Evolutionary conservation across 1,140 invertebrate species (phyloP).

Genomic region (Leptinotarsa undecemlineata): DNA sequence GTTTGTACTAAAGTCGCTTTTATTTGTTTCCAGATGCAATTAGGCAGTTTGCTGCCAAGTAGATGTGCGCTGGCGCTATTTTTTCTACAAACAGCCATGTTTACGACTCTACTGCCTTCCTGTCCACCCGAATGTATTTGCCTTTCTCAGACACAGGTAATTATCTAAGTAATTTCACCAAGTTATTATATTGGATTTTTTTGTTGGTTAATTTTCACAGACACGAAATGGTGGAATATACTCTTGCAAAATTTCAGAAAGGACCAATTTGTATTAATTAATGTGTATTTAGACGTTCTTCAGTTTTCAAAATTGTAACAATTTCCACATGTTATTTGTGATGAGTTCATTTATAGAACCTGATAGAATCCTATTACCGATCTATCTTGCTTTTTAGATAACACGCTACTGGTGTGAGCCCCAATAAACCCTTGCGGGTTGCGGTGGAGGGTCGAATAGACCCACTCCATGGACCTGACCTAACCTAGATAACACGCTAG

Average conservation of each 20-base stretch:
- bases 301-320: no score
- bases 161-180: neutral
- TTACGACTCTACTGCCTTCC: constrained; percentile 45
- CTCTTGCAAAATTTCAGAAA: neutral
- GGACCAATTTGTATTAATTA: neutral
- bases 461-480: no score
- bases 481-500: no score
- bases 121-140: constrained; percentile 80
- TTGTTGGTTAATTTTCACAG: neutral
- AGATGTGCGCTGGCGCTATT: constrained; percentile 44
- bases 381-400: no score
- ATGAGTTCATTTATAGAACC: no score
- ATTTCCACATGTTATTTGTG: no score
- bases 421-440: no score
- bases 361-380: no score
- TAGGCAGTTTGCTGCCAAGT: constrained; percentile 38
- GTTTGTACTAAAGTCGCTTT: neutral
- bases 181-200: neutral
- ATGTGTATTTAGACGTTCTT: neutral
- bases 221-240: neutral
- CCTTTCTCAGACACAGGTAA: constrained; percentile 79
- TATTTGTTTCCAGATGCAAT: constrained; percentile 51
- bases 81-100: constrained; percentile 47
- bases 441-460: no score
- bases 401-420: no score